These are phyloP conservation scores for Yponomeuta sedellus DNA, from an alignment of 2,888 invertebrate species.

Conservation along the genomic window DNA sequence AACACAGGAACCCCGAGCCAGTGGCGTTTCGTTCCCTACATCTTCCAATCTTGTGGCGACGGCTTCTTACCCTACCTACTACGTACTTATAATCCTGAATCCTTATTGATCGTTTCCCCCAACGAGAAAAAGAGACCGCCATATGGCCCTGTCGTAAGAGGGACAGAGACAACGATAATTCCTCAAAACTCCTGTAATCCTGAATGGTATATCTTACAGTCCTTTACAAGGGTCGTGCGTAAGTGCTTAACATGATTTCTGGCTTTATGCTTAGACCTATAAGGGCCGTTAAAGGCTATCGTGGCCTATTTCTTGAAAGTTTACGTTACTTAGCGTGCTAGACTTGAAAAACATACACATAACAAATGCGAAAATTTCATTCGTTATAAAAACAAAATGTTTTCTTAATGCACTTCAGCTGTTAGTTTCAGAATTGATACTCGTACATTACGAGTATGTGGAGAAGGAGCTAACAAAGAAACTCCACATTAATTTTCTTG, in stretches of 20 bases:
- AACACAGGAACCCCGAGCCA: no score
- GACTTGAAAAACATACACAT: no score
- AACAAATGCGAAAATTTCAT: no score
- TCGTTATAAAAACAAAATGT: no score
- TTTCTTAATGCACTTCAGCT: no score
- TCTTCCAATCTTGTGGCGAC: conserved; percentile 20
- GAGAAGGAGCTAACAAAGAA: no score
- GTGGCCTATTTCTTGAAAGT: background rate
- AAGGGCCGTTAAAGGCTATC: background rate
- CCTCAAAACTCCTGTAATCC: background rate
- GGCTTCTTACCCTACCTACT: conserved; percentile 42
- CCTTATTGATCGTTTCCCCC: conserved; percentile 56
- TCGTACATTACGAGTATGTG: no score
- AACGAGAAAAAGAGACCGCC: conserved; percentile 28
- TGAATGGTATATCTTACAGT: conserved; percentile 9
- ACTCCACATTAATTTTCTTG: no score
- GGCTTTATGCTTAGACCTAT: background rate
- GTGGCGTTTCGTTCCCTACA: no score
- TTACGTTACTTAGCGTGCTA: no score
- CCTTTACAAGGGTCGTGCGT: conserved; percentile 1
- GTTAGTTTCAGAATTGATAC: no score
- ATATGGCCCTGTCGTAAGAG: background rate
- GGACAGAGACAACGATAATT: conserved; percentile 4
- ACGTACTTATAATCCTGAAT: conserved; percentile 36
- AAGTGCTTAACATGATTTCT: conserved; percentile 13